phyloP scores from a whole-genome alignment of 1,140 invertebrate genomes.

The Cataglyphis hispanica region DNA sequence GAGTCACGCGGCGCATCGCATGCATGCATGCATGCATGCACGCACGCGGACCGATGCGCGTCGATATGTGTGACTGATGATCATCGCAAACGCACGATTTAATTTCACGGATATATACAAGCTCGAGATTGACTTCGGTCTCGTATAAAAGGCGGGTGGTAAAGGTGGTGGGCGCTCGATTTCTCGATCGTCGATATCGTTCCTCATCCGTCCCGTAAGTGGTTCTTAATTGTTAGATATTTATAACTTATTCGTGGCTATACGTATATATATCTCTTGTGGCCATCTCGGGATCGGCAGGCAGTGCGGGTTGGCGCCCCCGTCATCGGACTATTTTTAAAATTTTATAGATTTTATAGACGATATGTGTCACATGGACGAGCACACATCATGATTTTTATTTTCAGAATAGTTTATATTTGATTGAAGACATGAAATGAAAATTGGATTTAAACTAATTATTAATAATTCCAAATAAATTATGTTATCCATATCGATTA shows the following conservation, averaged over 20 bases:
- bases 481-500: not conserved
- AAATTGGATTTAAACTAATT: not conserved
- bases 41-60: conserved; percentile 43
- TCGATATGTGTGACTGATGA: conserved; percentile 73
- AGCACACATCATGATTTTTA: not conserved
- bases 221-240: conserved; percentile 57
- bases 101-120: conserved; percentile 77
- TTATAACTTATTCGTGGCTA: conserved; percentile 54
- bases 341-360: conserved; percentile 14
- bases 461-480: not conserved
- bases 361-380: not conserved
- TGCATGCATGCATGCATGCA: not conserved
- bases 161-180: conserved; percentile 45
- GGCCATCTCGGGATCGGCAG: conserved; percentile 11
- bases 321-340: not conserved
- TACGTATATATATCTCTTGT: conserved; percentile 9
- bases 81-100: conserved; percentile 70
- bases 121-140: conserved; percentile 60
- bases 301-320: not conserved
- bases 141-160: conserved; percentile 45
- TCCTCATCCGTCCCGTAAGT: conserved; percentile 31
- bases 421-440: not conserved
- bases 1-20: conserved; percentile 50
- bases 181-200: conserved; percentile 66
- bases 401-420: not conserved